Evolutionary conservation across 2,113 vertebrate genomes (phyloP).

Genomic region (Pristiophorus japonicus): DNA sequence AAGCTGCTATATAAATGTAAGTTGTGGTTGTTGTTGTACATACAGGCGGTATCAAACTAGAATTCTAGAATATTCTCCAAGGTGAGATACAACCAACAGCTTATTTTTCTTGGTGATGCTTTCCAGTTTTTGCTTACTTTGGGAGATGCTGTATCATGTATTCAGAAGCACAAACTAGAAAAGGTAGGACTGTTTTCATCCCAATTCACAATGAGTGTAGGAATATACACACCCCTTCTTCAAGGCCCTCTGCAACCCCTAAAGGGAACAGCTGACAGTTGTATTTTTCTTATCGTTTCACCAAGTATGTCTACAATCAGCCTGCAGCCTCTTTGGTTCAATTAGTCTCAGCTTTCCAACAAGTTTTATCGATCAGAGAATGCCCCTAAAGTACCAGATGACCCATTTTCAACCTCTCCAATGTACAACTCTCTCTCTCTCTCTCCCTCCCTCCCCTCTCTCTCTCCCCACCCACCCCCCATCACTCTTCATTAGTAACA

Average conservation of each 20-base stretch:
- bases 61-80: not conserved
- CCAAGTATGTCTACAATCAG: not conserved
- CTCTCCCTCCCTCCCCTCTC: not conserved
- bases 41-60: not conserved
- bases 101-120: not conserved
- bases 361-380: not conserved
- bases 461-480: not conserved
- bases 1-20: not conserved
- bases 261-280: conserved; percentile 6
- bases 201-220: not conserved
- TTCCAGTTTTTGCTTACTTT: not conserved
- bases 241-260: not conserved
- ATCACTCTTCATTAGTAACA: not conserved
- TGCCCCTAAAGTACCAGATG: not conserved
- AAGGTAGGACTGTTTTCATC: not conserved
- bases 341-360: conserved; percentile 4
- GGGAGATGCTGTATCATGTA: not conserved
- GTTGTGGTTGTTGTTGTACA: no score
- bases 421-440: not conserved
- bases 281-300: not conserved
- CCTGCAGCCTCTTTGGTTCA: not conserved
- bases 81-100: not conserved
- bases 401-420: not conserved
- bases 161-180: not conserved
- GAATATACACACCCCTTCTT: not conserved